Conservation (phyloP, 2,888 invertebrate species). For the Noctua fimbriata region DNA sequence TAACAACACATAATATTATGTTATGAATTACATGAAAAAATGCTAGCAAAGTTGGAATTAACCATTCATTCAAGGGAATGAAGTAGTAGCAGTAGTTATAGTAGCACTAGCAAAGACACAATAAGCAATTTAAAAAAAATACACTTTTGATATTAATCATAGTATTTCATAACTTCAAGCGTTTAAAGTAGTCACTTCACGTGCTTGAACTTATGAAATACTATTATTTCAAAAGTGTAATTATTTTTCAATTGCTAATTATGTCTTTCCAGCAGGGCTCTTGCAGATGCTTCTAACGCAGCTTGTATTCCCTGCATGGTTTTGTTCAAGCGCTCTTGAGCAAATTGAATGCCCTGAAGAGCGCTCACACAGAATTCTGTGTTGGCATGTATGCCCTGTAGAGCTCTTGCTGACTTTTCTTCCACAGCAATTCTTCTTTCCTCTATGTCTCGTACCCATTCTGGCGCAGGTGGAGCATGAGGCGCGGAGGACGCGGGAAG, state of each 20-base stretch:
- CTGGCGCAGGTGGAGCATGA: constrained; percentile 1
- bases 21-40: background rate
- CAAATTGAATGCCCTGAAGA: constrained; percentile 28
- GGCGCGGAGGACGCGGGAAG: background rate
- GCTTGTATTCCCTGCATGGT: constrained; percentile 32
- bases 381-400: constrained; percentile 37
- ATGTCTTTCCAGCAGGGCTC: constrained; percentile 14
- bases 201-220: background rate
- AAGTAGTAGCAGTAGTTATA: no score
- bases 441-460: constrained; percentile 27
- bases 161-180: no score
- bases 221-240: background rate
- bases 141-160: no score
- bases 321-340: constrained; percentile 36
- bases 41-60: background rate
- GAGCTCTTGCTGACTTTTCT: constrained; percentile 32
- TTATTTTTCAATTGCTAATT: constrained; percentile 2
- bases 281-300: constrained; percentile 28
- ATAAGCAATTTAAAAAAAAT: no score
- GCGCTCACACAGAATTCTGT: constrained; percentile 40
- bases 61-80: background rate
- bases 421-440: constrained; percentile 28
- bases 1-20: background rate
- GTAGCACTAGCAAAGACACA: no score
- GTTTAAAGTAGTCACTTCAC: background rate